Base-by-base conservation (phyloP, 2,888 invertebrate species). In the Oscheius myriophilus region DNA sequence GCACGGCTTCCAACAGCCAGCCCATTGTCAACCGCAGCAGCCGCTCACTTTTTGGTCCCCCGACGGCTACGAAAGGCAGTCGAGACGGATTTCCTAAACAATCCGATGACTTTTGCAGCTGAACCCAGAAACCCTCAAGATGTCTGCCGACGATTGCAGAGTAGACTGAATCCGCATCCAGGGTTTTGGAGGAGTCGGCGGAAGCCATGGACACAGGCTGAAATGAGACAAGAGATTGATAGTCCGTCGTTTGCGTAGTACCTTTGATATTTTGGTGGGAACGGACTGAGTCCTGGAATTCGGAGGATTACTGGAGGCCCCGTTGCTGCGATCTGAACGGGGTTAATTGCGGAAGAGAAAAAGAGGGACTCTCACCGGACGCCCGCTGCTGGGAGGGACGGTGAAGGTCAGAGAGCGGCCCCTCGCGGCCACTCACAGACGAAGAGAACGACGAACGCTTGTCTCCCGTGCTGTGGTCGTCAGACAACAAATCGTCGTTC, bases 21-120 rank as follows among this genome's bases (percentile, higher is more conserved):
- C 75, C 71, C 26, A 76, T 76, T 2, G 73, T 67, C 54, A 79
- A 41, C 26, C 49, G 67, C 62, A 79, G 58, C 71, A 79, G 70
- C 42, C 75, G 63, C 51, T 79, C 79, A 43, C 75, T 74, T 58
- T 77, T 77, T 33, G 79, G 79, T 6, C 73, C 61, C 9, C 61
- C 61, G n/a, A 55, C 69, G 63, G 16, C 39, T 52, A 18, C 77
- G 71, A 49, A 26, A 12, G 61, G 61, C 26, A 26, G 61, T n/a
- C 46, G 46, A 2, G 49, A 33, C n/a, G 46, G 61, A n/a, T 57
- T 41, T 42, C 57, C 57, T 57, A 42, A 41, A 53, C 25, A 33
- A 9, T 33, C 9, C 3, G 33, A 9, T 33, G 33, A 33, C 33
- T 33, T 33, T 54, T 26, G 16, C 26, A 26, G 2, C 9, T 16